phyloP scores from a whole-genome alignment of 2,113 vertebrate genomes.

The Pardalotus punctatus region DNA sequence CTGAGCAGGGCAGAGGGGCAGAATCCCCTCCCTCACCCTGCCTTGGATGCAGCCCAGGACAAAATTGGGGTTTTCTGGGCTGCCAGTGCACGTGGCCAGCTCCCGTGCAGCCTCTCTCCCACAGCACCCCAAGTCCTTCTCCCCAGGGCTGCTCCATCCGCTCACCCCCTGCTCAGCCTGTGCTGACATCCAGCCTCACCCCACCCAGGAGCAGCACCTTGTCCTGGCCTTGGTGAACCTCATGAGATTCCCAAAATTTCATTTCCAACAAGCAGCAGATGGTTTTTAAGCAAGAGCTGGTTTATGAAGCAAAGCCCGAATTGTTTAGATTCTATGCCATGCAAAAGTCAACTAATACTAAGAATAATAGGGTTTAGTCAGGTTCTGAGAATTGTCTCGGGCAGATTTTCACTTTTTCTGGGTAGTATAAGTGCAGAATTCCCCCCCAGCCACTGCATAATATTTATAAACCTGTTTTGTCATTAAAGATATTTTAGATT shows the following conservation, averaged over 20 bases:
- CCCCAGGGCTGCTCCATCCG: background rate
- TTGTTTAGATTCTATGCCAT: background rate
- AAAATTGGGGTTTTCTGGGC: background rate
- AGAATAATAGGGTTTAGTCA: background rate
- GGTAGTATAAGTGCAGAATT: background rate
- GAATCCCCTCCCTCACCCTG: background rate
- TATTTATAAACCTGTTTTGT: background rate
- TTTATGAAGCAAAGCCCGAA: background rate
- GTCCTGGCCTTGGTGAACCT: too few relatives aligned
- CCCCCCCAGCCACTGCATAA: background rate
- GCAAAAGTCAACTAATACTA: background rate
- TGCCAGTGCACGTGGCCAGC: fast-evolving
- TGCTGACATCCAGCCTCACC: fast-evolving
- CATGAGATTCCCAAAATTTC: background rate
- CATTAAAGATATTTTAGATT: background rate
- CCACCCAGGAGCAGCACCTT: background rate
- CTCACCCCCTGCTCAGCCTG: too few relatives aligned
- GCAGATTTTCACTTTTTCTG: background rate
- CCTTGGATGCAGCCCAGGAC: background rate
- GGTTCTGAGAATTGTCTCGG: background rate
- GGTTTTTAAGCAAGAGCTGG: too few relatives aligned
- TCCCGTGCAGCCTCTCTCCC: background rate
- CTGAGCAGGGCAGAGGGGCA: background rate
- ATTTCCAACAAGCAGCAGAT: background rate
- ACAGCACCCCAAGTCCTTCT: too few relatives aligned